These are phyloP conservation scores for Mystacornis crossleyi DNA, from an alignment of 2,113 vertebrate genomes.

Conservation along the genomic window DNA sequence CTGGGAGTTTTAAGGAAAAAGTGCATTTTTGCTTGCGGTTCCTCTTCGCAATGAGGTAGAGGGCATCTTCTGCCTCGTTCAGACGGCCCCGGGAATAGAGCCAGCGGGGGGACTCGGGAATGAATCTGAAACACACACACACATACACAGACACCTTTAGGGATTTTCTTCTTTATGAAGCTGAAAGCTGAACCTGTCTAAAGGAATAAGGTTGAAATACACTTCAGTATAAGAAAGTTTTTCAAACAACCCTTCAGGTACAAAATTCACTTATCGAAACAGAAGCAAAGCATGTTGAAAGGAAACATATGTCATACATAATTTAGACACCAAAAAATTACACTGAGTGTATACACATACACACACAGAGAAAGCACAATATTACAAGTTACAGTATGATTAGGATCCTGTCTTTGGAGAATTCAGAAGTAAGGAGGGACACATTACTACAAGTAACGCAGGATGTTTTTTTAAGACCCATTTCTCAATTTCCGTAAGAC, in stretches of 20 bases:
- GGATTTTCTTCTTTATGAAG: not conserved
- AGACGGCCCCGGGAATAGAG: conserved; percentile 80
- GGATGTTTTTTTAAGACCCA: not conserved
- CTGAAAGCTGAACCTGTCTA: not conserved
- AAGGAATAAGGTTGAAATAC: not conserved
- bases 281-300: not conserved
- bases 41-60: conserved; percentile 77
- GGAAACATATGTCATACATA: fast-evolving
- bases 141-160: not conserved
- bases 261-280: not conserved
- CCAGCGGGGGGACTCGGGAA: conserved; percentile 86
- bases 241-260: not conserved
- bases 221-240: not conserved
- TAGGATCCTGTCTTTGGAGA: not conserved
- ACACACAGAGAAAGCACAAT: not conserved
- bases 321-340: not conserved
- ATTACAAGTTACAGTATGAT: not conserved
- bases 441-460: not conserved
- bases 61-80: conserved; percentile 76
- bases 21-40: conserved; percentile 72
- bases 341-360: not conserved
- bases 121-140: conserved; percentile 74
- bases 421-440: not conserved
- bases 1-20: conserved; percentile 66
- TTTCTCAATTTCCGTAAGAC: not conserved